Base-by-base conservation (phyloP, 2,797 vertebrate species). In the Poecilia gillii region DNA sequence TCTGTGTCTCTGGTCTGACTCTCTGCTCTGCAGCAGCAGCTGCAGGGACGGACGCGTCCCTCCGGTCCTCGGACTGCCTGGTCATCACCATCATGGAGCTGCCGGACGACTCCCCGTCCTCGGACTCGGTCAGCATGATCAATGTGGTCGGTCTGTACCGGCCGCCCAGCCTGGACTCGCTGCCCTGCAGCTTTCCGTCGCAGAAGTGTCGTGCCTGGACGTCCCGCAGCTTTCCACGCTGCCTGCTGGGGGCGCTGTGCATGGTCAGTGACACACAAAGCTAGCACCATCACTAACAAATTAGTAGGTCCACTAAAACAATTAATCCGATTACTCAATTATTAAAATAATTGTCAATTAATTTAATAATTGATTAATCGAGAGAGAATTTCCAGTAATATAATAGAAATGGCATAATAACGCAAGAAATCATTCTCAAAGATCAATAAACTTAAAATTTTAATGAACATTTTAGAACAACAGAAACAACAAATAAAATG, bases 1-100 rank as follows among this genome's bases (percentile, higher is more conserved):
- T 39, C 39, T 6, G 39, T 36, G 36, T 36, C 41, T 41, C 41
- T 41, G 91, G 93, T 57, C 43, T 31, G 20, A 57, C 55, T n/a
- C n/a, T 57, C 55, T 0, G 9, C 25, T 71, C 25, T 62, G n/a
- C 71, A 5, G 39, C 41, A 85, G 75, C 75, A 31, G 49, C 41
- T n/a, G 70, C 47, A 41, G 75, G 66, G 0, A 20, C 11, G 3
- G 85, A 85, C 1, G 39, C 62, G 0, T 85, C 92, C 12, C 92
- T 90, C 77, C 93, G 92, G 85, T 96, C 96, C 83, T 96, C 97
- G 0, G 97, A 97, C 87, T 97, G 97, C 85, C 93, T 98, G 77
- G 96, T 98, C 23, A 95, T 98, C 93, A 97, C 97, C 80, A 96
- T 98, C 91, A 95, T 97, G 96, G 97, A 97, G 91, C 94, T 97